Evolutionary conservation across 2,113 vertebrate genomes (phyloP).

Genomic region (Ptyas mucosa): DNA sequence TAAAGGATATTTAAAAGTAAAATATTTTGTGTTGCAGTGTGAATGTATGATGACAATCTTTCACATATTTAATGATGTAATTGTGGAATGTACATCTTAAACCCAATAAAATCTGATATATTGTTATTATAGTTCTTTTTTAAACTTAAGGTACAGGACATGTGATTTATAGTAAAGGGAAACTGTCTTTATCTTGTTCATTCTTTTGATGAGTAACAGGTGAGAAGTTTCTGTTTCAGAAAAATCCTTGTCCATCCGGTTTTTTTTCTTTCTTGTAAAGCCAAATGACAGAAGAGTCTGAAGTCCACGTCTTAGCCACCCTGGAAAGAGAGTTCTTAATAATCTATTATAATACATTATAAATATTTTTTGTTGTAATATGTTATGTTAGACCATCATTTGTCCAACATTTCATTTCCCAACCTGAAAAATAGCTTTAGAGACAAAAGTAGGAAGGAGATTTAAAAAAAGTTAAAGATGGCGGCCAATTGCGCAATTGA

Average conservation of each 20-base stretch:
- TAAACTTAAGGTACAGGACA: not conserved
- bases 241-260: fast-evolving
- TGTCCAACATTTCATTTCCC: not conserved
- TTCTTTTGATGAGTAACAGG: not conserved
- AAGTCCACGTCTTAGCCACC: not conserved
- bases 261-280: not conserved
- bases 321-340: not conserved
- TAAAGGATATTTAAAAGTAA: fast-evolving
- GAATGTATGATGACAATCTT: not conserved
- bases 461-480: not conserved
- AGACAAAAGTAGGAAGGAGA: not conserved
- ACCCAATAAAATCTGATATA: not conserved
- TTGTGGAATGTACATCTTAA: not conserved
- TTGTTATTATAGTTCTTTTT: fast-evolving
- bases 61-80: not conserved
- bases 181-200: not conserved
- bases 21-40: not conserved
- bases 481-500: not conserved
- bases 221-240: fast-evolving
- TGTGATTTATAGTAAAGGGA: not conserved
- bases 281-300: fast-evolving
- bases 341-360: not conserved
- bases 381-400: not conserved
- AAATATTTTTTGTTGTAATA: not conserved
- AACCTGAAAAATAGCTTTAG: fast-evolving